These are phyloP conservation scores for Panagrolaimus sp. DNA, from an alignment of 1,140 invertebrate species.

Conservation along the genomic window DNA sequence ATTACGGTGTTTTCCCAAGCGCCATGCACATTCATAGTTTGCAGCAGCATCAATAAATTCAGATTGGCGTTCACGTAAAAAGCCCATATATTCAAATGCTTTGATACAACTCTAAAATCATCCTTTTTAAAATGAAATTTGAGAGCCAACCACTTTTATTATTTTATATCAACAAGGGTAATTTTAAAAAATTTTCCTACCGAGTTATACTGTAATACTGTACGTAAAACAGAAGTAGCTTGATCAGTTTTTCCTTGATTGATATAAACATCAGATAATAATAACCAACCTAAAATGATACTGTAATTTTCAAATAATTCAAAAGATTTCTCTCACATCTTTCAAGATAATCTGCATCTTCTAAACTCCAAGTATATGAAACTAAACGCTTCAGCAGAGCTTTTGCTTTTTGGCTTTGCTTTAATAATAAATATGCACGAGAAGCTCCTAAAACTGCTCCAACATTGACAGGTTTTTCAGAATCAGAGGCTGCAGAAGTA, in stretches of 20 bases:
- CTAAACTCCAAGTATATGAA: slow-evolving; percentile 80
- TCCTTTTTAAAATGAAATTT: slow-evolving; percentile 15
- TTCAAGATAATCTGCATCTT: slow-evolving; percentile 90
- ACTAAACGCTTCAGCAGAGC: slow-evolving; percentile 83
- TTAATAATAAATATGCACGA: slow-evolving; percentile 76
- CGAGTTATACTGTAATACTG: slow-evolving; percentile 78
- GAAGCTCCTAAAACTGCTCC: slow-evolving; percentile 82
- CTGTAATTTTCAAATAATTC: too few relatives aligned
- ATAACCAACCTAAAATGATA: slow-evolving; percentile 66
- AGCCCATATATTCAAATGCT: slow-evolving; percentile 80
- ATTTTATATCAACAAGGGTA: too few relatives aligned
- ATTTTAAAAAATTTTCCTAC: too few relatives aligned
- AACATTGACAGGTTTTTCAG: slow-evolving; percentile 64
- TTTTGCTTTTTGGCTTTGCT: slow-evolving; percentile 78
- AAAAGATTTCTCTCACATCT: slow-evolving; percentile 62
- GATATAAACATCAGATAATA: slow-evolving; percentile 84
- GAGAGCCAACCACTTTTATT: too few relatives aligned
- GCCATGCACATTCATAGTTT: slow-evolving; percentile 79
- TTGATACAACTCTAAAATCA: slow-evolving; percentile 69
- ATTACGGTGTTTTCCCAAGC: slow-evolving; percentile 72
- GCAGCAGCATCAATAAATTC: slow-evolving; percentile 76
- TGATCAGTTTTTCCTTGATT: slow-evolving; percentile 74
- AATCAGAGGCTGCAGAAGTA: neutral
- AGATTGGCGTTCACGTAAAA: slow-evolving; percentile 83
- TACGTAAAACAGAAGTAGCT: slow-evolving; percentile 73